Conservation (phyloP, 2,113 vertebrate genomes). For the Crotalus horridus region DNA sequence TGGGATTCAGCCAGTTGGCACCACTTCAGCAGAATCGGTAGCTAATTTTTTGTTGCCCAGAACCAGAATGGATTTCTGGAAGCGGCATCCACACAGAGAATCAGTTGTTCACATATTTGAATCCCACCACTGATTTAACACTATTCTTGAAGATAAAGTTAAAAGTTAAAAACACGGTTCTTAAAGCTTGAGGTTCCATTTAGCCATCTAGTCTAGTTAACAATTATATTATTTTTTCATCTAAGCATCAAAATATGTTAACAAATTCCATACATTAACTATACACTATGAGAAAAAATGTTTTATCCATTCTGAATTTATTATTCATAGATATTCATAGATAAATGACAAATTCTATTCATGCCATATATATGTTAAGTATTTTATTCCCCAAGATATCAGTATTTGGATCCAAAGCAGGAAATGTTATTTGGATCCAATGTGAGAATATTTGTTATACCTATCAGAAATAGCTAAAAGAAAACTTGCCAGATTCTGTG, state of each 20-base stretch:
- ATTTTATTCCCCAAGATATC: background rate
- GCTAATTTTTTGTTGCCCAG: too few relatives aligned
- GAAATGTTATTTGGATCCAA: background rate
- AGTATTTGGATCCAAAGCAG: background rate
- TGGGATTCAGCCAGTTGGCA: too few relatives aligned
- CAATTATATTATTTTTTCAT: background rate
- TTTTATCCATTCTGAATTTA: background rate
- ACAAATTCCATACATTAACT: background rate
- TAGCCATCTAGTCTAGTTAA: background rate
- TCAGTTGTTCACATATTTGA: too few relatives aligned
- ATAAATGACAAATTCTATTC: background rate
- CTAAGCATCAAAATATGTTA: background rate
- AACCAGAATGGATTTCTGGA: too few relatives aligned
- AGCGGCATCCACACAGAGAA: too few relatives aligned
- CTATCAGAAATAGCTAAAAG: background rate
- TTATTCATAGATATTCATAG: background rate
- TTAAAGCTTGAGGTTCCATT: background rate
- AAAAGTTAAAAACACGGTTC: background rate
- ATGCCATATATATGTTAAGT: background rate
- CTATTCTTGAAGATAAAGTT: too few relatives aligned
- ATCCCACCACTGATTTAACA: too few relatives aligned
- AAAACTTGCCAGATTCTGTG: background rate
- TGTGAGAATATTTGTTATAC: background rate
- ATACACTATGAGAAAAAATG: background rate
- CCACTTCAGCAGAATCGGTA: too few relatives aligned